Base-by-base conservation (phyloP, 2,888 invertebrate genomes). In the Chymomyza caudatula region DNA sequence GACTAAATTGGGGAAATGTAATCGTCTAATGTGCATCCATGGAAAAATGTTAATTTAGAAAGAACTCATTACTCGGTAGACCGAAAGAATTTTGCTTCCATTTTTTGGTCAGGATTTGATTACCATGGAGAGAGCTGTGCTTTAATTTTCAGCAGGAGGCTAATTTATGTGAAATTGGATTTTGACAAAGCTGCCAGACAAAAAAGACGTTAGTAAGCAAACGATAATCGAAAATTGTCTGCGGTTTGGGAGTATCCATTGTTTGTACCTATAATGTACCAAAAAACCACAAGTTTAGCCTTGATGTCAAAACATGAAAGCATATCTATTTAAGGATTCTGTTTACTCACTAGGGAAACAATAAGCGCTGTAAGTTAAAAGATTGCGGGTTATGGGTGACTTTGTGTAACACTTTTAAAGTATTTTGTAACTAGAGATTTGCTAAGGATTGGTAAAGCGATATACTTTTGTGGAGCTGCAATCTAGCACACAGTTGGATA, bases 41-140 rank as follows among this genome's bases (percentile, higher is more conserved):
- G 81, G 81, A 75, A 69, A 73, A 82, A 84, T 84, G 84, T 84
- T 82, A 78, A 82, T 82, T 83, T 81, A 62, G 58, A 55, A 74
- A 65, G 74, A 82, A 82, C 73, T 81, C 80, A 81, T 76, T 83
- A 74, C 73, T 8, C 11, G 29, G 11, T 11, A 37, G 29, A 37
- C 11, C 29, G 29, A 37, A 37, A 11, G 29, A 37, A 11, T 37
- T 37, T 37, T 37, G 29, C 29, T 37, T 37, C 8, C 5, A 37
- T 37, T 37, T 37, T 37, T 25, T 47, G 44, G n/a, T 22, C 23
- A 11, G 57, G 37, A 70, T 79, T 77, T 80, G 83, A 80, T 80
- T 83, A 70, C 66, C 70, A 60, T 49, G 74, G 71, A 70, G 69
- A 70, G 70, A 69, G 47, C 47, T 67, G 65, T 63, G 70, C 69